Evolutionary conservation across 2,113 vertebrate genomes (phyloP), one percentile per base, ranked within the genome.

Genomic region (Tretioscincus oriximinensis): DNA sequence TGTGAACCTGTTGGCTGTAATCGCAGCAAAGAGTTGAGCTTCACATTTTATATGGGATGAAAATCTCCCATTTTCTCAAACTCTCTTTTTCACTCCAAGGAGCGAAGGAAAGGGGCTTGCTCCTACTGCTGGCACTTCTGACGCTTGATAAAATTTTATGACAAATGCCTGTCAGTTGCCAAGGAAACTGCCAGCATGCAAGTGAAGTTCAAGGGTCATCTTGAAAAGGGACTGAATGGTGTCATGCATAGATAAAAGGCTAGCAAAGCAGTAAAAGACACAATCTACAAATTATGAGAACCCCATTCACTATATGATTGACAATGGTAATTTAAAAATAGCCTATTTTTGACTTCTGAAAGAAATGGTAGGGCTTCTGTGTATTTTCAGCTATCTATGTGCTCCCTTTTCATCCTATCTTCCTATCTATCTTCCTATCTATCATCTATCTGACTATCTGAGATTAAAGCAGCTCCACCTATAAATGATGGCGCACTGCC

Each of bases 141-240:
- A 86, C 82, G 80, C 82, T 86, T 74, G 75, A 1, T 1, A 87
- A 81, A 86, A 73, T 82, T 81, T 78, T 91, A 85, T 90, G 76
- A 79, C 86, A 81, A 66, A 81, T 89, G 47, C 45, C 54, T 85
- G 74, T 76, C 90, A 85, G 88, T 93, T 92, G 88, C 91, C 91
- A 92, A 90, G 91, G 92, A 90, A 93, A 93, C 91, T 65, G 77
- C 72, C 35, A 78, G 84, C 74, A 85, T 65, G 88, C 86, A 69
- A 88, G 87, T 92, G 87, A 80, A 88, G 91, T 90, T 93, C 71
- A 86, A 91, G 84, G 87, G 88, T 90, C 88, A 90, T 88, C 84
- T 81, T 74, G 74, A 84, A 84, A 87, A 88, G 75, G 71, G 78
- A 75, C 29, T 90, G 86, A 88, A 86, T 73, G 80, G 91, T 87